Percentiles rank a stretch among this genome's conserved stretches.
These are phyloP conservation scores for Chaetops frenatus DNA, from an alignment of 2,113 vertebrate species.

Conservation along the genomic window DNA sequence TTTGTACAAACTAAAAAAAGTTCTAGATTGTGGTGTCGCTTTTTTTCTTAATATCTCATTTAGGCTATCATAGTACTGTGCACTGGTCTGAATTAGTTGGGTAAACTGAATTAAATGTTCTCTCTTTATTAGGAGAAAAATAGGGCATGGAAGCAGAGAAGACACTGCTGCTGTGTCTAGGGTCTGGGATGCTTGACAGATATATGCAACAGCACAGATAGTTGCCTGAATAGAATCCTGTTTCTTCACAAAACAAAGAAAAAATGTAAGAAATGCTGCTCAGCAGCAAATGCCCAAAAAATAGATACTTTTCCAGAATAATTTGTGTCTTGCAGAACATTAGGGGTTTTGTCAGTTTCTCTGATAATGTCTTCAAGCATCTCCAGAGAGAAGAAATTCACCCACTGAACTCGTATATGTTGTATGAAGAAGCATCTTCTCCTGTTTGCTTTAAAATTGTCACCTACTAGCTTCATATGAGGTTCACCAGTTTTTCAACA, in stretches of 20 bases:
- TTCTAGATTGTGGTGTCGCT: background rate
- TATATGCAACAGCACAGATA: background rate
- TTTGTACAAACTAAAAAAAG: background rate
- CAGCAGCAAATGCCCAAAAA: background rate
- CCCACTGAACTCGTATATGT: fast-evolving
- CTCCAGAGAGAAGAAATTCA: background rate
- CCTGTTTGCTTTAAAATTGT: background rate
- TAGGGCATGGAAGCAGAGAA: background rate
- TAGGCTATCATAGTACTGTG: background rate
- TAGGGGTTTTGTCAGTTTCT: background rate
- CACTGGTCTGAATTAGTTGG: background rate
- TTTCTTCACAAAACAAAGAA: background rate
- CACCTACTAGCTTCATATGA: background rate
- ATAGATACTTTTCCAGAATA: background rate
- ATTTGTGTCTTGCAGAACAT: background rate
- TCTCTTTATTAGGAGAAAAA: background rate
- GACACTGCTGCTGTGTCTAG: background rate
- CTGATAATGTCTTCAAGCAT: background rate
- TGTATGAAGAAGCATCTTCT: background rate
- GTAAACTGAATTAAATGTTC: background rate
- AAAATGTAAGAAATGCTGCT: background rate
- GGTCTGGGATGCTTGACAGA: background rate
- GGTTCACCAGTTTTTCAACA: background rate
- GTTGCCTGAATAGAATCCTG: background rate
- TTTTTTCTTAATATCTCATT: background rate